phyloP scores from a whole-genome alignment of 2,888 invertebrate genomes.

The Fragum fragum region DNA sequence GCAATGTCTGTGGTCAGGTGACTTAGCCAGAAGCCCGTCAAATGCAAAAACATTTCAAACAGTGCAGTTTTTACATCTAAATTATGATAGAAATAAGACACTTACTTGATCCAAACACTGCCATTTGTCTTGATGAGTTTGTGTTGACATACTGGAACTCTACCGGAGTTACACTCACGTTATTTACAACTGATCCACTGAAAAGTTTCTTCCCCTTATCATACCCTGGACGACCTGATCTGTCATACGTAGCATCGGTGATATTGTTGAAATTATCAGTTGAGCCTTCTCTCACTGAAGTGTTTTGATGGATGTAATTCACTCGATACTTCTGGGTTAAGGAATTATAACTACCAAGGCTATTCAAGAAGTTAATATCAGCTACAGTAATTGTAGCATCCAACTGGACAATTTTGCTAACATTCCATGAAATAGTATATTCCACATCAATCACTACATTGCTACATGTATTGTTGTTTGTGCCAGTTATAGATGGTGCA shows the following conservation, averaged over 20 bases:
- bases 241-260: slow-evolving; percentile 61
- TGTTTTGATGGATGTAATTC: slow-evolving; percentile 70
- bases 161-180: slow-evolving; percentile 55
- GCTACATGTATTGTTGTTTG: slow-evolving; percentile 61
- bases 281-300: slow-evolving; percentile 43
- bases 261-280: slow-evolving; percentile 72
- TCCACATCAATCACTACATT: slow-evolving; percentile 82
- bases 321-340: slow-evolving; percentile 79
- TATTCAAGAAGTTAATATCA: slow-evolving; percentile 63
- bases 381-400: slow-evolving; percentile 79
- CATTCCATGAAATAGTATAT: slow-evolving; percentile 82
- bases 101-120: slow-evolving; percentile 79
- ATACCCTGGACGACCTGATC: slow-evolving; percentile 82
- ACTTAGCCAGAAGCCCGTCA: no score
- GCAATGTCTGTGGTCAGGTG: no score
- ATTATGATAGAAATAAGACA: no score
- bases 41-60: no score
- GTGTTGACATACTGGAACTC: slow-evolving; percentile 72
- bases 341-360: slow-evolving; percentile 33
- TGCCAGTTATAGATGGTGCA: slow-evolving; percentile 56
- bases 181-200: slow-evolving; percentile 74
- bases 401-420: slow-evolving; percentile 71
- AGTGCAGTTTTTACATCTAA: no score
- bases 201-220: slow-evolving; percentile 74
- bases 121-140: slow-evolving; percentile 73